phyloP scores from a whole-genome alignment of 2,113 vertebrate genomes.

The Gymnocephalus cernua region DNA sequence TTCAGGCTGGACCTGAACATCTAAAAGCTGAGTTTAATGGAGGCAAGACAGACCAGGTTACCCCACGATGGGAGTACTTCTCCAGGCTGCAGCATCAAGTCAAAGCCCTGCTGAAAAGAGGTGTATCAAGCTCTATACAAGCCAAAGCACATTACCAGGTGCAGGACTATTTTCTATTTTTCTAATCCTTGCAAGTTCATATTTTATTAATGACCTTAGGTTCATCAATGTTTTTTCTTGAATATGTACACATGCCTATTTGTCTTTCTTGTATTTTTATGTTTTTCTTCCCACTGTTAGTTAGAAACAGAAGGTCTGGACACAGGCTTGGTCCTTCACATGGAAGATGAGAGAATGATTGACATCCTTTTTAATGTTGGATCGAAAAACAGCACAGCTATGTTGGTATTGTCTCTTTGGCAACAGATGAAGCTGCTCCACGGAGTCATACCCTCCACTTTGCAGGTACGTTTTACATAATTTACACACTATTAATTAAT shows the following conservation, averaged over 20 bases:
- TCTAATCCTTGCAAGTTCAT: neutral
- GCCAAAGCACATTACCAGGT: slow-evolving; percentile 83
- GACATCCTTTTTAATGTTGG: slow-evolving; percentile 69
- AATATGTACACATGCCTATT: neutral
- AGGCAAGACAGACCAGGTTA: slow-evolving; percentile 28
- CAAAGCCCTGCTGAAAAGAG: slow-evolving; percentile 70
- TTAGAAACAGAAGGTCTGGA: slow-evolving; percentile 59
- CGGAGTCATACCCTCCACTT: slow-evolving; percentile 72
- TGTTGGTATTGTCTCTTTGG: slow-evolving; percentile 74
- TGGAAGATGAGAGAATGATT: slow-evolving; percentile 74
- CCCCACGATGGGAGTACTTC: slow-evolving; percentile 53
- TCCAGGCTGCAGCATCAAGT: slow-evolving; percentile 80
- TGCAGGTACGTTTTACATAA: slow-evolving; percentile 77
- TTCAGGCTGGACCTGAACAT: slow-evolving; percentile 74
- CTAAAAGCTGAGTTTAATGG: slow-evolving; percentile 73
- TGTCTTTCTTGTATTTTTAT: neutral
- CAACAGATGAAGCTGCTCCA: slow-evolving; percentile 78
- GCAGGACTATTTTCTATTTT: slow-evolving; percentile 4
- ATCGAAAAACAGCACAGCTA: slow-evolving; percentile 50
- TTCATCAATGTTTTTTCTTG: neutral
- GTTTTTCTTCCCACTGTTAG: slow-evolving; percentile 64
- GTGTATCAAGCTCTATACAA: slow-evolving; percentile 76
- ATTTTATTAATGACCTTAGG: neutral
- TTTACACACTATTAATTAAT: neutral
- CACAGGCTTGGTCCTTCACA: slow-evolving; percentile 60